phyloP scores from a whole-genome alignment of 2,113 vertebrate genomes.

The Boulengeromyrus knoepffleri region DNA sequence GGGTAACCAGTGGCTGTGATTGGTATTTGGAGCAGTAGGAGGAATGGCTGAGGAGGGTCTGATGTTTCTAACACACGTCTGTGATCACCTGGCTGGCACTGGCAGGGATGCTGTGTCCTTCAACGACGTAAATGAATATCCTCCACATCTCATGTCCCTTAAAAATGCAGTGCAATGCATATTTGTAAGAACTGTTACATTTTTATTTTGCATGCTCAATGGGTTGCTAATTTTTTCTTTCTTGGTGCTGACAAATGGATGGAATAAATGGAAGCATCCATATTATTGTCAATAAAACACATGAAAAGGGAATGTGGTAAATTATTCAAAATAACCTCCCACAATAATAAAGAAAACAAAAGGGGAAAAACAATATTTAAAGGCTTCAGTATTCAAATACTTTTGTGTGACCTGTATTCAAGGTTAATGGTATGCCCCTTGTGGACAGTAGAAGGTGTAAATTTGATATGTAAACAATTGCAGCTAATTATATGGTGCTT shows the following conservation, averaged over 20 bases:
- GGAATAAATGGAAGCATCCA: background rate
- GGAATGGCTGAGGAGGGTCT: slow-evolving; percentile 67
- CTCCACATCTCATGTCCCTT: slow-evolving; percentile 5
- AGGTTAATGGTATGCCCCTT: slow-evolving; percentile 5
- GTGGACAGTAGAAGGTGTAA: background rate
- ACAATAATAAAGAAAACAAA: background rate
- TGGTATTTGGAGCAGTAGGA: slow-evolving; percentile 67
- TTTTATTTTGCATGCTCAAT: background rate
- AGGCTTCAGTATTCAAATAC: background rate
- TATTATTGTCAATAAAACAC: background rate
- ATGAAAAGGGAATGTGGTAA: background rate
- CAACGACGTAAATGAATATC: background rate
- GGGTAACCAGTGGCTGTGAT: slow-evolving; percentile 59
- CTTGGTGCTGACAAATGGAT: background rate
- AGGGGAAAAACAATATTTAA: background rate
- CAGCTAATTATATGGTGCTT: background rate
- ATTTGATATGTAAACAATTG: background rate
- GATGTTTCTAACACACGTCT: slow-evolving; percentile 63
- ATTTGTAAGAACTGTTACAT: background rate
- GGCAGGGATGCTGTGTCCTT: slow-evolving; percentile 7
- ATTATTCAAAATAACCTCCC: background rate
- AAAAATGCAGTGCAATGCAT: background rate
- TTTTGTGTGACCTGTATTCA: background rate
- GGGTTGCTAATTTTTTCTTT: background rate
- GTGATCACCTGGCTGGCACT: slow-evolving; percentile 53